Evolutionary conservation across 2,797 vertebrate genomes (phyloP).

Genomic region (Chaetodon trifasciatus): DNA sequence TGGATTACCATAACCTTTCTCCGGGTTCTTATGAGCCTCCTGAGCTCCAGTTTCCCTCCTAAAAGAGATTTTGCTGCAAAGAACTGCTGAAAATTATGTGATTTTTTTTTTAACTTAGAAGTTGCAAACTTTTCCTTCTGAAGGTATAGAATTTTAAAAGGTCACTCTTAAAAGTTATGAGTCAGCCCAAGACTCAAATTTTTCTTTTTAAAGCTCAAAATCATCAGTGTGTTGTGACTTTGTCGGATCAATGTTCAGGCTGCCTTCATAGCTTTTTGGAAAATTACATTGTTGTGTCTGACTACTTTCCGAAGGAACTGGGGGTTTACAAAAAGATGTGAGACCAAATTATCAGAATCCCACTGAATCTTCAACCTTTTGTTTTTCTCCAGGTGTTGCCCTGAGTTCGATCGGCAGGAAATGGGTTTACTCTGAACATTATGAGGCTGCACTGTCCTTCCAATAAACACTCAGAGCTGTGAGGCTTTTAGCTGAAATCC

Average conservation of each 20-base stretch:
- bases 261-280: background rate
- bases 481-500: conserved; percentile 70
- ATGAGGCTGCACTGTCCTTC: conserved; percentile 59
- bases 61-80: conserved; percentile 21
- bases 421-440: conserved; percentile 66
- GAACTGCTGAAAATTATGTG: conserved; percentile 7
- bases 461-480: conserved; percentile 66
- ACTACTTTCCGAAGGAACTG: conserved; percentile 31
- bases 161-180: background rate
- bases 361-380: conserved; percentile 51
- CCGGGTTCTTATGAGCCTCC: conserved; percentile 34
- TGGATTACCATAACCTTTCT: conserved; percentile 55
- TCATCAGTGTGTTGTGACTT: conserved; percentile 5
- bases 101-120: background rate
- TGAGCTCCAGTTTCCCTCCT: conserved; percentile 25
- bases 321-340: conserved; percentile 46
- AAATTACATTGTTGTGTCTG: conserved; percentile 2
- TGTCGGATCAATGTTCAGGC: conserved; percentile 16
- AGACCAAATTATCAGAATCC: conserved; percentile 46
- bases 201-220: conserved; percentile 18
- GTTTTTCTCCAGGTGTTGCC: conserved; percentile 57
- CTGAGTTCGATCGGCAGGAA: conserved; percentile 55
- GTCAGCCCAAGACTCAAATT: background rate
- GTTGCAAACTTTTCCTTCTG: background rate
- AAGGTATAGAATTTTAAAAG: background rate